phyloP scores from a whole-genome alignment of 2,113 vertebrate species.

The Apodemus speciosus region DNA sequence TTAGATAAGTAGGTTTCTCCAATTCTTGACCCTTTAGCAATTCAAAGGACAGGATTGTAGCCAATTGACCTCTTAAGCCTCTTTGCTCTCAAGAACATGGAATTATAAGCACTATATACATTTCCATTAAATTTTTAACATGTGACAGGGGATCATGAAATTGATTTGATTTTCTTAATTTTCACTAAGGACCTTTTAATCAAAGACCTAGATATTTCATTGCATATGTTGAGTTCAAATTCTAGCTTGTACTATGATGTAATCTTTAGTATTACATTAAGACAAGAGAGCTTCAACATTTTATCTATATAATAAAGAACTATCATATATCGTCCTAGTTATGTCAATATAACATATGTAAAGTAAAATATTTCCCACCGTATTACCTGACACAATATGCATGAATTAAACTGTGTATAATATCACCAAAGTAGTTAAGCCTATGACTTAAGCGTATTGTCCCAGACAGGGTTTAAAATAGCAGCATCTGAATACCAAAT shows the following conservation, averaged over 20 bases:
- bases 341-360: neutral
- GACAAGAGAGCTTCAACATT: neutral
- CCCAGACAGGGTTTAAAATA: constrained; percentile 23
- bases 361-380: neutral
- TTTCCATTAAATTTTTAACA: neutral
- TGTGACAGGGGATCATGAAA: neutral
- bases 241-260: neutral
- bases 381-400: neutral
- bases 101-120: neutral
- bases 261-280: neutral
- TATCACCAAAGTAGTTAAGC: neutral
- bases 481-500: constrained; percentile 24
- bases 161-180: neutral
- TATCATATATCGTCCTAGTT: neutral
- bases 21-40: neutral
- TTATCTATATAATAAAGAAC: neutral
- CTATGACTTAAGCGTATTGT: neutral
- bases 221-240: neutral
- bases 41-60: neutral
- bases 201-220: neutral
- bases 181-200: neutral
- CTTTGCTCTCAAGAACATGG: neutral
- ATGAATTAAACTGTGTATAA: neutral
- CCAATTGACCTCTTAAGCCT: neutral
- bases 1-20: constrained; percentile 3